Evolutionary conservation across 2,888 invertebrate species (phyloP).

Genomic region (Yponomeuta cagnagella): DNA sequence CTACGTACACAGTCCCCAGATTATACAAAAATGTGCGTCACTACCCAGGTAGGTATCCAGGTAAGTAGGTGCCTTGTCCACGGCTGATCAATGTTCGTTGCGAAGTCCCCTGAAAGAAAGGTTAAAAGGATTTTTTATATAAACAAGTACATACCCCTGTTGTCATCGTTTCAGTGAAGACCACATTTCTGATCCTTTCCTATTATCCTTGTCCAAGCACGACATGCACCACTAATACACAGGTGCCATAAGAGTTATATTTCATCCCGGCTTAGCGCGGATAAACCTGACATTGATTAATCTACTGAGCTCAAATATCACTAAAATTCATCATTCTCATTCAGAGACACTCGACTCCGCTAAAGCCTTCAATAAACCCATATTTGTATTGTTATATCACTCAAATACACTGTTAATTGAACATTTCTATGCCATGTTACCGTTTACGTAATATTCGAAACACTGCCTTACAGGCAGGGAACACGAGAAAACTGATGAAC

Average conservation of each 20-base stretch:
- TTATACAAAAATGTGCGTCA: too few species aligned
- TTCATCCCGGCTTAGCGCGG: constrained; percentile 34
- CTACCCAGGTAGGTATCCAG: too few species aligned
- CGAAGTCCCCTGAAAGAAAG: not conserved
- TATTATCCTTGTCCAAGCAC: constrained; percentile 50
- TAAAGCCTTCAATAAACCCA: not conserved
- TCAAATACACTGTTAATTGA: constrained; percentile 17
- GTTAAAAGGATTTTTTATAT: not conserved
- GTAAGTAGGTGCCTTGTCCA: too few species aligned
- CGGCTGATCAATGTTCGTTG: too few species aligned
- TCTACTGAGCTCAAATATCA: constrained; percentile 12
- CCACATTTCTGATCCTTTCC: constrained; percentile 57
- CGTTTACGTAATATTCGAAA: constrained; percentile 63
- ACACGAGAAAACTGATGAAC: constrained; percentile 59
- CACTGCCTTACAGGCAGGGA: constrained; percentile 60
- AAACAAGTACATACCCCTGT: constrained; percentile 43
- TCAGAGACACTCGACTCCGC: not conserved
- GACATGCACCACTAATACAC: constrained; percentile 40
- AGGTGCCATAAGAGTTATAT: constrained; percentile 48
- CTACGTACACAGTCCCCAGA: too few species aligned
- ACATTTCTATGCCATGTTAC: constrained; percentile 50
- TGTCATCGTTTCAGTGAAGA: constrained; percentile 62
- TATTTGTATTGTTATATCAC: not conserved
- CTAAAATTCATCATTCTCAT: not conserved
- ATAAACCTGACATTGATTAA: constrained; percentile 24